A percentile compares a stretch with the other conserved stretches of the same genome.
Conservation (phyloP, 2,113 vertebrate species). For the Excalfactoria chinensis region DNA sequence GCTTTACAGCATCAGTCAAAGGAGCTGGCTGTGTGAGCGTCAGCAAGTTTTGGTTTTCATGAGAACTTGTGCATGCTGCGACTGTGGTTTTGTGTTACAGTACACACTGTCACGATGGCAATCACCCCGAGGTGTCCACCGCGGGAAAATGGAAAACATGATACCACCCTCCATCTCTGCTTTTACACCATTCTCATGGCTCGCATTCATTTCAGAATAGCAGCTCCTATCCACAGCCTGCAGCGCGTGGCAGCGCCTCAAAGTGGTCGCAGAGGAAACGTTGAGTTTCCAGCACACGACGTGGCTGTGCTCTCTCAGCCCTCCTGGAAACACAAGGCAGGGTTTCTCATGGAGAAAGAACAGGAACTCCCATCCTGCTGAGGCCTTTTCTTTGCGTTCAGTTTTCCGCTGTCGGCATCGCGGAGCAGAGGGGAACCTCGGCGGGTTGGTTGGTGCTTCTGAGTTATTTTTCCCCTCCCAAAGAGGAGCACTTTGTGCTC, state of each 20-base stretch:
- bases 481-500: background rate
- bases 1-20: background rate
- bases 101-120: background rate
- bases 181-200: background rate
- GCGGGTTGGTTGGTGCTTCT: background rate
- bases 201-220: background rate
- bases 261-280: background rate
- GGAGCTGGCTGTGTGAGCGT: background rate
- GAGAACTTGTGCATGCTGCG: background rate
- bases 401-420: background rate
- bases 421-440: background rate
- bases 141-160: background rate
- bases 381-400: background rate
- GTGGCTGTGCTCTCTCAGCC: background rate
- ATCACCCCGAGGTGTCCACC: background rate
- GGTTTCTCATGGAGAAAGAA: background rate
- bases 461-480: rapidly evolving
- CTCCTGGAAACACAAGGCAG: too few species aligned
- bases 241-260: background rate
- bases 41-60: slow-evolving; percentile 51
- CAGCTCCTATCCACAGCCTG: background rate
- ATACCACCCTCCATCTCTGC: background rate
- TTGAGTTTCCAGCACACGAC: background rate
- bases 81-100: slow-evolving; percentile 49
- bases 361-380: background rate